These are phyloP conservation scores for Melieria omissa DNA, from an alignment of 2,888 invertebrate species.

Conservation along the genomic window DNA sequence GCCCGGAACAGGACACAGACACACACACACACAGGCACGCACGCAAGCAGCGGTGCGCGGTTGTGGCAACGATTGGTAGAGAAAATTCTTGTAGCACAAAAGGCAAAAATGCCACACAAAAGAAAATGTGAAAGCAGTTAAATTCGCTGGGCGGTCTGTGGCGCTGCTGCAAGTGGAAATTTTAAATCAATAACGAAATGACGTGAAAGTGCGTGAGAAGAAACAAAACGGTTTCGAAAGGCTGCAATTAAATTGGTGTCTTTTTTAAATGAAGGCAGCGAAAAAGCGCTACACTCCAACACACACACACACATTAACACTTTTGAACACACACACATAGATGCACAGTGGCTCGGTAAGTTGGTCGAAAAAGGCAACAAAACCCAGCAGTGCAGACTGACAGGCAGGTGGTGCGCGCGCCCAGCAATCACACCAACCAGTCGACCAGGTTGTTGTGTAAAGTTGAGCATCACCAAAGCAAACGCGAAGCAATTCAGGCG, in stretches of 20 bases:
- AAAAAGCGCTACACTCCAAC: background rate
- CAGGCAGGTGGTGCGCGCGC: background rate
- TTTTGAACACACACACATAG: background rate
- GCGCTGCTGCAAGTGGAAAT: constrained; percentile 18
- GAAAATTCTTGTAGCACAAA: constrained; percentile 30
- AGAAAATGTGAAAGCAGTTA: constrained; percentile 24
- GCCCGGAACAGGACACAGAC: constrained; percentile 41
- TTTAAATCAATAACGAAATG: constrained; percentile 25
- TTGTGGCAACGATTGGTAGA: constrained; percentile 38
- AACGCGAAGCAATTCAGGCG: background rate
- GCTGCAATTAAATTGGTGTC: background rate
- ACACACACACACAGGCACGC: background rate
- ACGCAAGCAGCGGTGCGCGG: constrained; percentile 39
- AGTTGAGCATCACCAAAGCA: background rate
- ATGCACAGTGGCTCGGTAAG: background rate
- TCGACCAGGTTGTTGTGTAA: background rate
- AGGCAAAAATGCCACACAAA: constrained; percentile 16
- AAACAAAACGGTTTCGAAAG: background rate
- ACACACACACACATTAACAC: background rate
- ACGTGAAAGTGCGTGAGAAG: constrained; percentile 2
- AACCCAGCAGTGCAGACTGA: background rate
- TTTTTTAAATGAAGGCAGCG: background rate
- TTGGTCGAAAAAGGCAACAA: constrained; percentile 5
- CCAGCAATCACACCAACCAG: background rate
- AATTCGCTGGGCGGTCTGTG: constrained; percentile 21